phyloP scores from a whole-genome alignment of 2,797 vertebrate species.

The Mus spretus region DNA sequence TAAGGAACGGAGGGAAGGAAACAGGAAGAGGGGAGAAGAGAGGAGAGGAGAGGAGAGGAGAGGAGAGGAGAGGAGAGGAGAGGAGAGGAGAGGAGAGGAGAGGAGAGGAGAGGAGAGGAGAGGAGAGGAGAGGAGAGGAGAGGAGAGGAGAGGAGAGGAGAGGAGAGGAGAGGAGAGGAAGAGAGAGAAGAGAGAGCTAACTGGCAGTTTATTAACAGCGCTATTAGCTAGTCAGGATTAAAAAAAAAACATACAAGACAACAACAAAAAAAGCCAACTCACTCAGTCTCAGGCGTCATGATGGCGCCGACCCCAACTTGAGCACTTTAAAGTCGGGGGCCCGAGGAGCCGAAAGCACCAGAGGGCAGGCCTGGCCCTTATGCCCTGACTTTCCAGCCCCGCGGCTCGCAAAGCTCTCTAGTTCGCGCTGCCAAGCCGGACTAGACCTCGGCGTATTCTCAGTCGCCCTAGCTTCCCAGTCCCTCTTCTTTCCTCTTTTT shows the following conservation, averaged over 20 bases:
- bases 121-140: too few relatives aligned
- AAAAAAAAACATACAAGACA: neutral
- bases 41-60: neutral
- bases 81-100: neutral
- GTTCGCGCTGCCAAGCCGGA: neutral
- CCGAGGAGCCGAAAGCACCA: constrained; percentile 17
- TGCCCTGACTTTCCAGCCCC: neutral
- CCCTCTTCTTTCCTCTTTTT: neutral
- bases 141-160: neutral
- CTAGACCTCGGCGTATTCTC: neutral
- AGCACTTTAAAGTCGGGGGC: constrained; percentile 77
- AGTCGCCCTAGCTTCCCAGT: neutral
- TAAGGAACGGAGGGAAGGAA: neutral
- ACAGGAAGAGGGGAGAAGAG: neutral
- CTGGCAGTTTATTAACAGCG: neutral
- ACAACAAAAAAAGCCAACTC: constrained; percentile 38
- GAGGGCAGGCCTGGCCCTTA: neutral
- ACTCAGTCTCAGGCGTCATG: constrained; percentile 62
- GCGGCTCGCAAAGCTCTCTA: neutral
- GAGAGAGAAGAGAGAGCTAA: neutral
- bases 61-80: neutral
- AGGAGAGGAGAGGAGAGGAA: neutral
- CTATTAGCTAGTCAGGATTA: neutral
- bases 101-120: too few relatives aligned
- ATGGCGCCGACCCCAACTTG: constrained; percentile 81